phyloP scores from a whole-genome alignment of 2,888 invertebrate genomes.

The Pollenia amentaria region DNA sequence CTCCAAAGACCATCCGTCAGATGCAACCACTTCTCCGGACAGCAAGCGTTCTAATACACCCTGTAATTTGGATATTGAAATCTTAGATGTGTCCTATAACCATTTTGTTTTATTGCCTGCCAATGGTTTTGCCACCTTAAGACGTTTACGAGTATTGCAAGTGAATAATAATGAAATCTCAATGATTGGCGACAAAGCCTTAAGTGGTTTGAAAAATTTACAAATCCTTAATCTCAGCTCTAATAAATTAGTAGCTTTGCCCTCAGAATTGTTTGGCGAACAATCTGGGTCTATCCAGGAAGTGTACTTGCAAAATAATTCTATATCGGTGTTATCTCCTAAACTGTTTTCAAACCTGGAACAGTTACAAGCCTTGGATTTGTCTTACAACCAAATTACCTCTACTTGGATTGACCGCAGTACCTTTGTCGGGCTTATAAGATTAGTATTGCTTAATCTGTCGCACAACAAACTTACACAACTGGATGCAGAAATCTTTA shows the following conservation, averaged over 20 bases:
- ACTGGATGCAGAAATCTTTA: slow-evolving; percentile 93
- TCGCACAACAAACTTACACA: slow-evolving; percentile 93
- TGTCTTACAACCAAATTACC: slow-evolving; percentile 94
- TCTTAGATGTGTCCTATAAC: slow-evolving; percentile 93
- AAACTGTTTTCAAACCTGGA: slow-evolving; percentile 94
- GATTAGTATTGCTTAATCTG: slow-evolving; percentile 93
- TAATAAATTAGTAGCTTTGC: slow-evolving; percentile 95
- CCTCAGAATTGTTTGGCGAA: slow-evolving; percentile 93
- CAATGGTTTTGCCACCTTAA: slow-evolving; percentile 92
- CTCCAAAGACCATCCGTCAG: slow-evolving; percentile 77
- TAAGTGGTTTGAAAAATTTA: slow-evolving; percentile 92
- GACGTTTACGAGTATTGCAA: slow-evolving; percentile 91
- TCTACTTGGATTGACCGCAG: slow-evolving; percentile 94
- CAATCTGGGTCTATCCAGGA: slow-evolving; percentile 92
- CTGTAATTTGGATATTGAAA: slow-evolving; percentile 92
- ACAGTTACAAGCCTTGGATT: slow-evolving; percentile 91
- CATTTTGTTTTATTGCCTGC: slow-evolving; percentile 93
- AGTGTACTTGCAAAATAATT: slow-evolving; percentile 96
- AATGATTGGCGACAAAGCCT: slow-evolving; percentile 93
- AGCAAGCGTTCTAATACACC: slow-evolving; percentile 79
- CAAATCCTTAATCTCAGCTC: slow-evolving; percentile 95
- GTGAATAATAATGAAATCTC: slow-evolving; percentile 95
- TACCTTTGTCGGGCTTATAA: slow-evolving; percentile 94
- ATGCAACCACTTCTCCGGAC: slow-evolving; percentile 66
- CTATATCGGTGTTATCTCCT: slow-evolving; percentile 93